A percentile compares a stretch with the other conserved stretches of the same genome.
Conservation (phyloP, 1,140 invertebrate genomes). For the Andrena cerasifolii region DNA sequence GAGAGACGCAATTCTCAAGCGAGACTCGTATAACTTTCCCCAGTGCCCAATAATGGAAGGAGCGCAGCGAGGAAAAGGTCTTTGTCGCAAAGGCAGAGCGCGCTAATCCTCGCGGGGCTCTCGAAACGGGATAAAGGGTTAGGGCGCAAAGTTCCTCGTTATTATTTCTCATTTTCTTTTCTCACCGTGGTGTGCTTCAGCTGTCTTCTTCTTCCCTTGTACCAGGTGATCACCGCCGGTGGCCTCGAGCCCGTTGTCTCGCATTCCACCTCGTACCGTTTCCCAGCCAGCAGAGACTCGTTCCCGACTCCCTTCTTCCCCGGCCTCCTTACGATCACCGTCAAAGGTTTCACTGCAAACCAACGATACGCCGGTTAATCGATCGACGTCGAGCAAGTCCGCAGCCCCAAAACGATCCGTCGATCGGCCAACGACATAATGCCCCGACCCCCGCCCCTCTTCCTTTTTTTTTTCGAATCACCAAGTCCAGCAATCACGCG, state of each 20-base stretch:
- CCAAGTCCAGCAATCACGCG: conserved; percentile 53
- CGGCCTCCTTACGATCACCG: conserved; percentile 87
- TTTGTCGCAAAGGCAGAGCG: too few relatives aligned
- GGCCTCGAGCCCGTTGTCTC: conserved; percentile 92
- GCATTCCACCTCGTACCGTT: conserved; percentile 90
- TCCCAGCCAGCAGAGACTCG: conserved; percentile 86
- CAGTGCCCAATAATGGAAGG: too few relatives aligned
- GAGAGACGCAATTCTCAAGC: too few relatives aligned
- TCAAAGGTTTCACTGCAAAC: conserved; percentile 89
- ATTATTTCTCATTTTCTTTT: conserved; percentile 52
- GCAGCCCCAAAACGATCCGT: not conserved
- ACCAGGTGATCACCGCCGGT: conserved; percentile 93
- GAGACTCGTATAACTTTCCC: too few relatives aligned
- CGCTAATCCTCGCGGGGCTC: too few relatives aligned
- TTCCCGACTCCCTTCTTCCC: conserved; percentile 63
- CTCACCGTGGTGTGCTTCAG: conserved; percentile 89
- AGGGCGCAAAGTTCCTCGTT: not conserved
- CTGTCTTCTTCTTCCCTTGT: conserved; percentile 87
- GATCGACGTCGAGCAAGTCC: not conserved
- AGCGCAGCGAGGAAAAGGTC: too few relatives aligned
- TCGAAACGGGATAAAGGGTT: too few relatives aligned
- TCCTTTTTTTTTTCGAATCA: conserved; percentile 34
- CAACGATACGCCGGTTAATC: not conserved
- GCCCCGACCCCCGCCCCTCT: too few relatives aligned
- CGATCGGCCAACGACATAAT: conserved; percentile 2